These are phyloP conservation scores for Rousettus madagascariensis DNA, from an alignment of 2,797 vertebrate species.

Conservation along the genomic window DNA sequence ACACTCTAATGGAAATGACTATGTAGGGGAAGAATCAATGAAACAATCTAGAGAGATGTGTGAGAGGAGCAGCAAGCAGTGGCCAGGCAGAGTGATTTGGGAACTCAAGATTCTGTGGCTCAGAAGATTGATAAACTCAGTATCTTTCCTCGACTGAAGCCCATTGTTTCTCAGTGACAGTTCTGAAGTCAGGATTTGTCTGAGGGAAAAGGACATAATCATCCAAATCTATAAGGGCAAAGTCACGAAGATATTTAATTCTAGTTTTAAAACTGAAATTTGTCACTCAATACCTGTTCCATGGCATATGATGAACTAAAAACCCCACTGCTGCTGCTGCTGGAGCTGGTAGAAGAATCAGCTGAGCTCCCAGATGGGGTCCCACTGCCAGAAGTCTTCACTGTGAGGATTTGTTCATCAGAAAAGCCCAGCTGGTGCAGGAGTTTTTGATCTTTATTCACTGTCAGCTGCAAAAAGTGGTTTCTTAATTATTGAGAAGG, in stretches of 20 bases:
- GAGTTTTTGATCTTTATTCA: conserved; percentile 99
- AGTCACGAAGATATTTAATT: not conserved
- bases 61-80: not conserved
- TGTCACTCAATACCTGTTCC: conserved; percentile 91
- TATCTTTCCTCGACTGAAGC: not conserved
- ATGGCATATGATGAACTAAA: conserved; percentile 97
- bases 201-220: not conserved
- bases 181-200: not conserved
- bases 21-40: not conserved
- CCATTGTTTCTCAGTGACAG: not conserved
- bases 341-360: conserved; percentile 93
- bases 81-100: not conserved
- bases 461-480: conserved; percentile 90
- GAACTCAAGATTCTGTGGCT: not conserved
- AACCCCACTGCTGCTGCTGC: conserved; percentile 88
- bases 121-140: not conserved
- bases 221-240: not conserved
- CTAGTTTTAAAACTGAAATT: not conserved
- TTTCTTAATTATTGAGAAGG: conserved; percentile 49
- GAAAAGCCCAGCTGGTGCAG: conserved; percentile 97
- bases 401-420: conserved; percentile 96
- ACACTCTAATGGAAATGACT: not conserved
- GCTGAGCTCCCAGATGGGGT: conserved; percentile 97
- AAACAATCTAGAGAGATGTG: not conserved
- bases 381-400: conserved; percentile 96